Evolutionary conservation across 2,888 invertebrate species (phyloP).

Genomic region (Tiphia femorata): DNA sequence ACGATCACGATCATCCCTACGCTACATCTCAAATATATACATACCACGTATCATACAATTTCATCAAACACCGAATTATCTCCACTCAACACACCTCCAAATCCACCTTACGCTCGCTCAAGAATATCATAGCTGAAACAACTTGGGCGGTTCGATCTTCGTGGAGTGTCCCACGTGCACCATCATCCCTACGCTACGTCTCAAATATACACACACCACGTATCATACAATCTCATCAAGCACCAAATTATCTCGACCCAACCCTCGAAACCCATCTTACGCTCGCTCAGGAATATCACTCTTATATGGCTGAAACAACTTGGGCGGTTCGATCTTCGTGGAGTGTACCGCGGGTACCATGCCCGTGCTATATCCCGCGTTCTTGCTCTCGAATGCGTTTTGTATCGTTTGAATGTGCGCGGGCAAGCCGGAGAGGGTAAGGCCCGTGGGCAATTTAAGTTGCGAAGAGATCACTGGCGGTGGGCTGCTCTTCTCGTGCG

Average conservation of each 20-base stretch:
- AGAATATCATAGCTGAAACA: constrained; percentile 78
- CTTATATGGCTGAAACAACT: constrained; percentile 84
- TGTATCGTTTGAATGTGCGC: constrained; percentile 39
- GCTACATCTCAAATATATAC: neutral
- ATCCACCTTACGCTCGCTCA: constrained; percentile 53
- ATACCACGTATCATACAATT: neutral
- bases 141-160: constrained; percentile 72
- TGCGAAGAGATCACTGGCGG: constrained; percentile 31
- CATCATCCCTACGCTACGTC: neutral
- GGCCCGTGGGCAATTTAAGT: constrained; percentile 43
- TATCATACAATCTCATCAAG: neutral
- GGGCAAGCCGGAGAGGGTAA: constrained; percentile 47
- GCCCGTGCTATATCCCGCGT: constrained; percentile 14
- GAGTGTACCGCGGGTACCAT: constrained; percentile 51
- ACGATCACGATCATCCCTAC: neutral
- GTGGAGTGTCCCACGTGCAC: constrained; percentile 44
- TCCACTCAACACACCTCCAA: neutral
- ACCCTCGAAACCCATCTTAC: constrained; percentile 30
- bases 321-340: constrained; percentile 70
- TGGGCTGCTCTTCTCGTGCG: constrained; percentile 19
- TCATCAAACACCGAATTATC: neutral
- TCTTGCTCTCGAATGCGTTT: constrained; percentile 38
- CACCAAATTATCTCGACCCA: neutral
- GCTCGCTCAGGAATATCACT: constrained; percentile 68
- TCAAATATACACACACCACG: neutral